Base-by-base conservation (phyloP, 2,797 vertebrate species). In the Sebastes diaconus region DNA sequence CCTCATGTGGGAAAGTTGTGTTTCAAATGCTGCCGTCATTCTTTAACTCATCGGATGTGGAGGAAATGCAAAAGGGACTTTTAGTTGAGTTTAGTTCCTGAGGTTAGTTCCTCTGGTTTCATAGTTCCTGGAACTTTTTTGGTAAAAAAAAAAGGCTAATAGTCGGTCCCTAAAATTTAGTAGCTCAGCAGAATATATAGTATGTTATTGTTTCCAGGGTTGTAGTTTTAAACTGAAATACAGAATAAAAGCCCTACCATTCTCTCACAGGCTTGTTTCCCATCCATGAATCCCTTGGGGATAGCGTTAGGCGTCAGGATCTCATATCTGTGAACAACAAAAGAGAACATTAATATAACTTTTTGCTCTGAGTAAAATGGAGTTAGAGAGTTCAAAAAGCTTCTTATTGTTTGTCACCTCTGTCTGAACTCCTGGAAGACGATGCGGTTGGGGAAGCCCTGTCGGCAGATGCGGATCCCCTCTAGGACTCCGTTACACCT, bases 351-450 rank as follows among this genome's bases (percentile, higher is more conserved):
- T 2, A 63, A 61, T 25, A 14, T 67, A 9, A 79, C 46, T 11
- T 12, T 65, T 46, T 60, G 32, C 3, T 68, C 0, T 16, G 11
- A 7, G 14, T n/a, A 54, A 54, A 60, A 27, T 27, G 0, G 1
- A 29, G 4, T 59, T 27, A 46, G 0, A 20, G 3, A 20, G 6
- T 18, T 66, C 1, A 64, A 34, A 68, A 52, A 2, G 9, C 1
- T 1, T 32, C 0, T 75, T 32, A 4, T n/a, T 55, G 34, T 70
- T 63, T 24, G 9, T 95, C 36, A 98, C 98, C 98, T 97, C 95
- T 99, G 98, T 86, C 98, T 97, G 94, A 99, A 99, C 93, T 99
- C 98, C 95, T 99, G 98, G 96, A 99, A 99, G 80, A 99, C 97
- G 20, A 99, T 96, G 66, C 98, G 97, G 90, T 99, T 99, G 78